Evolutionary conservation across 2,113 vertebrate species (phyloP).

Genomic region (Peromyscus leucopus): DNA sequence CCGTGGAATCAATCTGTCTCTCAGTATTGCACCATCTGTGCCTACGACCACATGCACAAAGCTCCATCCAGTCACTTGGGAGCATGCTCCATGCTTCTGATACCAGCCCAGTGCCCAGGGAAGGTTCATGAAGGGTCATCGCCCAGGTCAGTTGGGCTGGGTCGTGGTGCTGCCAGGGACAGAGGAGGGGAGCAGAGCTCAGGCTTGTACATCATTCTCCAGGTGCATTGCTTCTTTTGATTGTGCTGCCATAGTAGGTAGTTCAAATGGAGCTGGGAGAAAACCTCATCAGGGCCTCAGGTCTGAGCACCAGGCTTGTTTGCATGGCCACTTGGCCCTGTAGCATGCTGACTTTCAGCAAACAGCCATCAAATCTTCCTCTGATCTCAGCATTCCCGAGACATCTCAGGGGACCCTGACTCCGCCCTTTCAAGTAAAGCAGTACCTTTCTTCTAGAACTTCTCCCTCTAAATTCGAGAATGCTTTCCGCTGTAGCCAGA

Average conservation of each 20-base stretch:
- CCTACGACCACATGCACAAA: neutral
- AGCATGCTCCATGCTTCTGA: neutral
- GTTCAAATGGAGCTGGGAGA: neutral
- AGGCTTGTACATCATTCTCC: neutral
- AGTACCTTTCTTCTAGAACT: neutral
- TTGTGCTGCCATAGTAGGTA: neutral
- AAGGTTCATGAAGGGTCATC: no score
- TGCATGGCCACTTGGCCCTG: neutral
- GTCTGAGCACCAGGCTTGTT: neutral
- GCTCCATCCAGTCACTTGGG: neutral
- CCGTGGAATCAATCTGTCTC: neutral
- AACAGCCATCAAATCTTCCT: neutral
- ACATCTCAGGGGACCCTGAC: neutral
- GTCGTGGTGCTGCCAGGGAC: neutral
- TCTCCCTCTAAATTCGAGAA: neutral
- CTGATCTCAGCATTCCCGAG: neutral
- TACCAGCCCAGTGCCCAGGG: neutral
- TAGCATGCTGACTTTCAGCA: neutral
- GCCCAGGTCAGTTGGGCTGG: neutral
- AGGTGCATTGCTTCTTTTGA: neutral
- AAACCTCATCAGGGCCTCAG: neutral
- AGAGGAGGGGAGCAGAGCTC: neutral
- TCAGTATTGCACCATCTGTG: fast-evolving
- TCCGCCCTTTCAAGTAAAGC: neutral
- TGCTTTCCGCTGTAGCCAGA: neutral